Base-by-base conservation (phyloP, 30 jellyfish, hydroid and myxozoan species). In the Hydractinia symbiolongicarpus region DNA sequence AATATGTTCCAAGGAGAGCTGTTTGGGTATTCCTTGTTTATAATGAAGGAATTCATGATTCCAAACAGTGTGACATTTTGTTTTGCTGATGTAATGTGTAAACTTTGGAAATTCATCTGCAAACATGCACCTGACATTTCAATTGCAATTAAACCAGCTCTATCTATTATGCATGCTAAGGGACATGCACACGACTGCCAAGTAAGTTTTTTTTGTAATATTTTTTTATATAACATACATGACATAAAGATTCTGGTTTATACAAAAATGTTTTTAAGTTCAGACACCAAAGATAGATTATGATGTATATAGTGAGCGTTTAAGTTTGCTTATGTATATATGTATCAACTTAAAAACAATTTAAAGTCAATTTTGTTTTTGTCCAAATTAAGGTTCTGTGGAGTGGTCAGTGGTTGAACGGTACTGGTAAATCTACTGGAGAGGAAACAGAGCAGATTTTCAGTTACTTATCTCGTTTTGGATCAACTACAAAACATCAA, bases 1-100 rank as follows among this genome's bases (percentile, higher is more conserved):
- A 78, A 78, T 64, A 78, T 78, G 86, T 78, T 78, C 62, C 70
- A 72, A 9, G 86, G 86, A 78, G 86, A 78, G 64, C 86, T 17
- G 53, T 76, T 30, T 14, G 81, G 84, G 14, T 76, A 76, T 44
- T 13, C 84, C 40, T 78, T 76, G n/a, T 76, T 76, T 55, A 19
- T 76, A 66, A 61, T 30, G 16, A 50, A 76, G 78, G 54, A 9
- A 15, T 66, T 76, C 14, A 9, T 66, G 57, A 44, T 17, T 15
- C 20, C 84, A 53, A 20, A 20, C 9, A 78, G 21, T 14, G 57
- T 76, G 78, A 9, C 16, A n/a, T 76, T 76, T 55, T 30, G 54
- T 50, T 76, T 61, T 61, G 76, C 54, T 11, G 84, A 76, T 44
- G 57, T 76, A 51, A 83, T 83, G 91, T 73, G 91, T 61, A 83